Evolutionary conservation across 2,113 vertebrate genomes (phyloP).

Genomic region (Ivindomyrus marchei): DNA sequence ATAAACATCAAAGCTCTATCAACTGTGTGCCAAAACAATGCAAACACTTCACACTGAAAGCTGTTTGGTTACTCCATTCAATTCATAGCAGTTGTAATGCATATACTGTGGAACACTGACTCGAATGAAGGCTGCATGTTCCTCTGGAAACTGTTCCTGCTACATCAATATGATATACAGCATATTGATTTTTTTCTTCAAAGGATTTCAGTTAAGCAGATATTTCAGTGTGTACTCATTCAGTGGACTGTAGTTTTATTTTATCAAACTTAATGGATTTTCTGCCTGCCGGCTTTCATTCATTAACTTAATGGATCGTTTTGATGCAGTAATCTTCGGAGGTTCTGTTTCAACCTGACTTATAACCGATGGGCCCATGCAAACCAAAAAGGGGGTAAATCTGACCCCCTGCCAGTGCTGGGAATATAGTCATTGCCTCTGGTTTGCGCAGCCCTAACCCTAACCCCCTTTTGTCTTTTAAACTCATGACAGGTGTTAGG

Average conservation of each 20-base stretch:
- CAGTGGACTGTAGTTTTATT: not conserved
- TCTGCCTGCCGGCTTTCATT: not conserved
- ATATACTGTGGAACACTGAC: not conserved
- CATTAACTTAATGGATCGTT: conserved; percentile 5
- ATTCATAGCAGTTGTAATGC: not conserved
- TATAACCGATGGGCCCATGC: not conserved
- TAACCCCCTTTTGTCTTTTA: not conserved
- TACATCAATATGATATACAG: not conserved
- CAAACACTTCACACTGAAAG: not conserved
- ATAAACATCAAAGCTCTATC: not conserved
- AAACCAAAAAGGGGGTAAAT: not conserved
- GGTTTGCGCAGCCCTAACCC: too few species aligned
- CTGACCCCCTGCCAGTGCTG: not conserved
- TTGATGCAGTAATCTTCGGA: not conserved
- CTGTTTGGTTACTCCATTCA: not conserved
- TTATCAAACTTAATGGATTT: not conserved
- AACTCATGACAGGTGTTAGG: not conserved
- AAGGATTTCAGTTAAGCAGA: not conserved
- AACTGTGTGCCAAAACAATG: not conserved
- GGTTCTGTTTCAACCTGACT: not conserved
- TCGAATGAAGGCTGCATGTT: not conserved
- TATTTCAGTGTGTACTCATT: not conserved
- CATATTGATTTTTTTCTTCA: not conserved
- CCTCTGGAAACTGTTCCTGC: not conserved
- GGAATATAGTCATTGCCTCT: not conserved